Evolutionary conservation across 1,140 invertebrate species (phyloP).

Genomic region (Argopecten irradians): DNA sequence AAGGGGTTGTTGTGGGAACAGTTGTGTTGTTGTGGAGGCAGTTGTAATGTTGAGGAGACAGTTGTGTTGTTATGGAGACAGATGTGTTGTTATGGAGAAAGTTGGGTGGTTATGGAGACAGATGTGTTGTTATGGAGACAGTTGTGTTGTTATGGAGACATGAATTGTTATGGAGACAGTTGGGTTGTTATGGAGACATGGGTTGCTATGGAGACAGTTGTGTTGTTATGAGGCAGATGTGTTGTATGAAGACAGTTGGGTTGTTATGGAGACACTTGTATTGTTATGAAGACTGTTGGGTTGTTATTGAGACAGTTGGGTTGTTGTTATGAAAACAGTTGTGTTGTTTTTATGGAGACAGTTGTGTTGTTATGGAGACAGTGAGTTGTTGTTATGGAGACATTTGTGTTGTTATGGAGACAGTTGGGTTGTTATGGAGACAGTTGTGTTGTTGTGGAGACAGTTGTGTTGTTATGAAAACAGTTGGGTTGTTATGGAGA

Average conservation of each 20-base stretch:
- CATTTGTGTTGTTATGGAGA: background rate
- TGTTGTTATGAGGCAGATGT: too few relatives aligned
- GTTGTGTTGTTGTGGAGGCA: background rate
- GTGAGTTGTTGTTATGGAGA: background rate
- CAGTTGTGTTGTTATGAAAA: background rate
- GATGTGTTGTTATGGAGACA: background rate
- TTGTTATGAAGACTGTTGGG: too few relatives aligned
- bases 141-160: background rate
- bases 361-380: background rate
- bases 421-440: background rate
- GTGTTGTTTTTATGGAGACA: background rate
- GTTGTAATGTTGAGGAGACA: too few relatives aligned
- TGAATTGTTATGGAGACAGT: background rate
- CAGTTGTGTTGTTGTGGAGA: background rate
- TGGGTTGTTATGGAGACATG: background rate
- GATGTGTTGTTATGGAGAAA: background rate
- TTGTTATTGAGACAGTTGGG: background rate
- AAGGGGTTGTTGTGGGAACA: background rate
- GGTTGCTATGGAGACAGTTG: background rate
- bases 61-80: background rate
- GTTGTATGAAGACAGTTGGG: background rate
- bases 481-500: background rate
- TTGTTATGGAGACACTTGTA: background rate
- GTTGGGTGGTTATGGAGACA: slow-evolving; percentile 9
- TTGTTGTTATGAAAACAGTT: background rate